These are phyloP conservation scores for Ethmia dodecea DNA, from an alignment of 2,888 invertebrate species.

Conservation along the genomic window DNA sequence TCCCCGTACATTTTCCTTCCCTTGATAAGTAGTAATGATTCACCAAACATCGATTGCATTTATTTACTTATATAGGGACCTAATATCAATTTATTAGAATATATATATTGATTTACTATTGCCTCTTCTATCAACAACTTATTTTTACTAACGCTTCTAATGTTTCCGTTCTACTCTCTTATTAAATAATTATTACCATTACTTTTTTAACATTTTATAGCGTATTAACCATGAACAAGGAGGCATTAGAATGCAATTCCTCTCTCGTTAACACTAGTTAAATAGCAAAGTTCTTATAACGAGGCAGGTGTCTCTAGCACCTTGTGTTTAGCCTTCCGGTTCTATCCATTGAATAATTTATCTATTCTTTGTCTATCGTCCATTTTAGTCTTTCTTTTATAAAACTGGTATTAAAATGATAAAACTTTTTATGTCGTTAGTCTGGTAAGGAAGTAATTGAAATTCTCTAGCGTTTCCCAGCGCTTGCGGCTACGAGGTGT, in stretches of 20 bases:
- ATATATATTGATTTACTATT: too few species aligned
- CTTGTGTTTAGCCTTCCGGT: constrained; percentile 62
- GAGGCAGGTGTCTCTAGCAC: constrained; percentile 59
- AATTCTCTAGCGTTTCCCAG: constrained; percentile 30
- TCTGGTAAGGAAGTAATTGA: constrained; percentile 43
- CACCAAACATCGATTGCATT: too few species aligned
- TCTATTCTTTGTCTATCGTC: constrained; percentile 51
- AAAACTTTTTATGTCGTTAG: constrained; percentile 1
- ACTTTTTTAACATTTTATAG: too few species aligned
- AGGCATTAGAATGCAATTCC: constrained; percentile 12
- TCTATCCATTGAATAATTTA: constrained; percentile 53
- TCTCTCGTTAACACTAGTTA: constrained; percentile 21
- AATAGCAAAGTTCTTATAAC: constrained; percentile 30
- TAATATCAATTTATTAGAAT: too few species aligned
- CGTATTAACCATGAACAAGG: too few species aligned
- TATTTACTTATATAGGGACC: too few species aligned
- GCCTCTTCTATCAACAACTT: too few species aligned
- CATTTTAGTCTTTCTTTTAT: constrained; percentile 19
- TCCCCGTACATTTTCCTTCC: too few species aligned
- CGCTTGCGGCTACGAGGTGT: constrained; percentile 13
- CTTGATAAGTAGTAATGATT: too few species aligned
- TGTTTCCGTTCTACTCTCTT: too few species aligned
- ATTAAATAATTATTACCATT: too few species aligned
- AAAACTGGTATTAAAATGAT: constrained; percentile 2
- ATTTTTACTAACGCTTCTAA: too few species aligned